Evolutionary conservation across 2,797 vertebrate species (phyloP).

Genomic region (Karalla daura): DNA sequence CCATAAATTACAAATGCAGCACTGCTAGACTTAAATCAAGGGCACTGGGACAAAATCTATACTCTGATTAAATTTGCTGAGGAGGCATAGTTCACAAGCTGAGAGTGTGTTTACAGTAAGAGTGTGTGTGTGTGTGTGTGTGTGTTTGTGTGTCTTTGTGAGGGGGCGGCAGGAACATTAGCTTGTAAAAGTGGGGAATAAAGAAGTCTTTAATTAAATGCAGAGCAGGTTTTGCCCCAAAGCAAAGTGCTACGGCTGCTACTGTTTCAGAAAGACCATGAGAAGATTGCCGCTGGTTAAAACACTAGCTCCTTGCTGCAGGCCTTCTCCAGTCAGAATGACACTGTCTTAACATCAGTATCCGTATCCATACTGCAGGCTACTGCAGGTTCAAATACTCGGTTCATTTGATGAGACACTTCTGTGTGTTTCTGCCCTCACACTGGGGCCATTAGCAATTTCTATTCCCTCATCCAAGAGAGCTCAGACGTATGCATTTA

Average conservation of each 20-base stretch:
- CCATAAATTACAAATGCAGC: not conserved
- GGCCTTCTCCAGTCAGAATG: constrained; percentile 38
- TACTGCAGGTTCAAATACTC: not conserved
- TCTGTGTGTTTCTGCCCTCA: not conserved
- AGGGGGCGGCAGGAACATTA: constrained; percentile 14
- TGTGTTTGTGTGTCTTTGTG: no score
- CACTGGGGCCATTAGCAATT: not conserved
- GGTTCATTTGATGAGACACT: not conserved
- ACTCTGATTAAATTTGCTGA: constrained; percentile 14
- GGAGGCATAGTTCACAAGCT: constrained; percentile 9
- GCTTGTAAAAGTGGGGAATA: constrained; percentile 25
- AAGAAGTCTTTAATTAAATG: constrained; percentile 58
- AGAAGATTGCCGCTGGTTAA: constrained; percentile 31
- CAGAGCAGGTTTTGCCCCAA: constrained; percentile 49
- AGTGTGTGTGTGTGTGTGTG: constrained; percentile 9
- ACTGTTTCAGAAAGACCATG: constrained; percentile 24
- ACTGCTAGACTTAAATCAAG: constrained; percentile 3
- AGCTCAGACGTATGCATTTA: not conserved
- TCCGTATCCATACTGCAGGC: constrained; percentile 13
- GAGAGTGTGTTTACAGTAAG: not conserved
- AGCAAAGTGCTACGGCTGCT: constrained; percentile 28
- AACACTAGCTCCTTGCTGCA: constrained; percentile 34
- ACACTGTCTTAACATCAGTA: constrained; percentile 32
- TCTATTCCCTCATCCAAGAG: not conserved
- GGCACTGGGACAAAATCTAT: not conserved